A percentile compares a stretch with the other conserved stretches of the same genome.
Evolutionary conservation across 2,797 vertebrate species (phyloP).

Genomic region (Poecilia gillii): DNA sequence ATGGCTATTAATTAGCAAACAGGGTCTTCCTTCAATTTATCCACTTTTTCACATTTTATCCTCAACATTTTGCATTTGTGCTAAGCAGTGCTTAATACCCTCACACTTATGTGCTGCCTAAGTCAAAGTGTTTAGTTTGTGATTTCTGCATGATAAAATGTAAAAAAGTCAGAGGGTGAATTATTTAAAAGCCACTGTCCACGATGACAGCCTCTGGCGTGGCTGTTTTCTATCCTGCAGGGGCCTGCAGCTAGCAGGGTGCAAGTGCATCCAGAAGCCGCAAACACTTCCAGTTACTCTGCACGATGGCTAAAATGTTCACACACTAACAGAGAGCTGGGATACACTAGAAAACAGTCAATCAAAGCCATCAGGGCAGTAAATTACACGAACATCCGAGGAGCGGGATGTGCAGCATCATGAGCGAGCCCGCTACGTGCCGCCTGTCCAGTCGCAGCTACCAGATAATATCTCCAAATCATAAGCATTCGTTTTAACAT

Average conservation of each 20-base stretch:
- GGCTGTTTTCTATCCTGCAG: background rate
- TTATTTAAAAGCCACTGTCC: background rate
- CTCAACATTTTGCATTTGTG: background rate
- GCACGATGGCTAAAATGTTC: conserved; percentile 9
- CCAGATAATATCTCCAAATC: background rate
- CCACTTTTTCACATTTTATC: background rate
- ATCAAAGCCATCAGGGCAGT: background rate
- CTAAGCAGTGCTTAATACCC: background rate
- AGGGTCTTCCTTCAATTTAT: background rate
- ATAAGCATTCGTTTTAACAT: no score
- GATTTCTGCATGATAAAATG: background rate
- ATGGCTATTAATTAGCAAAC: background rate
- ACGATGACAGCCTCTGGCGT: conserved; percentile 9
- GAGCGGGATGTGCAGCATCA: conserved; percentile 12
- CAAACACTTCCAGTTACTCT: background rate
- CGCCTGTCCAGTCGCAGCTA: background rate
- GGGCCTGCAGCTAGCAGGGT: conserved; percentile 59
- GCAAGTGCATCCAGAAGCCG: conserved; percentile 6
- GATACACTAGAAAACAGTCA: background rate
- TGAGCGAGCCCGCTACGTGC: conserved; percentile 18
- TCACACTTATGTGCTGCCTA: background rate
- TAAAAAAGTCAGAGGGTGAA: background rate
- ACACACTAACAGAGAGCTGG: background rate
- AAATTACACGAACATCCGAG: background rate
- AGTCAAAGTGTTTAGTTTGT: background rate